Evolutionary conservation across 2,797 vertebrate species (phyloP).

Genomic region (Carduelis carduelis): DNA sequence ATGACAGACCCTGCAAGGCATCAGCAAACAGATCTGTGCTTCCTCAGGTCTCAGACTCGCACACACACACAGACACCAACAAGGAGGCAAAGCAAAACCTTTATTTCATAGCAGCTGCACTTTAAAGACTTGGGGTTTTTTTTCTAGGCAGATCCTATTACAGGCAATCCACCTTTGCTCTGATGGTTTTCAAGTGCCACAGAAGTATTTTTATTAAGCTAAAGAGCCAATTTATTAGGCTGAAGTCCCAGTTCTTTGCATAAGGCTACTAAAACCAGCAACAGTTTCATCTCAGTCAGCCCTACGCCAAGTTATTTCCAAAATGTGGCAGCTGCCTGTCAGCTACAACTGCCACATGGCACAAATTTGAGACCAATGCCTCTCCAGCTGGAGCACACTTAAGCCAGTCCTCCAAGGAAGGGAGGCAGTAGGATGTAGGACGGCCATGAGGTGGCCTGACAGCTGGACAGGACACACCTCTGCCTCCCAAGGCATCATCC

Average conservation of each 20-base stretch:
- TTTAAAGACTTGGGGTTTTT: rapidly evolving
- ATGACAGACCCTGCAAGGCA: background rate
- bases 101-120: background rate
- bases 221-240: background rate
- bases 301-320: background rate
- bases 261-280: background rate
- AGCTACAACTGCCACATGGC: background rate
- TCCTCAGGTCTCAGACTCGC: rapidly evolving
- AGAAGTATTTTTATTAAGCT: background rate
- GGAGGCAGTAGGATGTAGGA: background rate
- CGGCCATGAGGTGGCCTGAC: background rate
- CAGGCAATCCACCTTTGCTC: background rate
- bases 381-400: background rate
- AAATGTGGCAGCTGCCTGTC: background rate
- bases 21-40: background rate
- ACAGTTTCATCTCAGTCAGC: background rate
- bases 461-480: rapidly evolving
- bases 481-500: background rate
- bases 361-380: background rate
- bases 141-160: background rate
- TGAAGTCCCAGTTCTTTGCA: background rate
- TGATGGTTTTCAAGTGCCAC: background rate
- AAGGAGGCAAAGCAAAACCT: background rate
- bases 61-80: rapidly evolving
- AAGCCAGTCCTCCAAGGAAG: background rate